Percentiles rank a stretch among this genome's conserved stretches.
Evolutionary conservation across 2,113 vertebrate species (phyloP).

Genomic region (Hypomesus transpacificus): DNA sequence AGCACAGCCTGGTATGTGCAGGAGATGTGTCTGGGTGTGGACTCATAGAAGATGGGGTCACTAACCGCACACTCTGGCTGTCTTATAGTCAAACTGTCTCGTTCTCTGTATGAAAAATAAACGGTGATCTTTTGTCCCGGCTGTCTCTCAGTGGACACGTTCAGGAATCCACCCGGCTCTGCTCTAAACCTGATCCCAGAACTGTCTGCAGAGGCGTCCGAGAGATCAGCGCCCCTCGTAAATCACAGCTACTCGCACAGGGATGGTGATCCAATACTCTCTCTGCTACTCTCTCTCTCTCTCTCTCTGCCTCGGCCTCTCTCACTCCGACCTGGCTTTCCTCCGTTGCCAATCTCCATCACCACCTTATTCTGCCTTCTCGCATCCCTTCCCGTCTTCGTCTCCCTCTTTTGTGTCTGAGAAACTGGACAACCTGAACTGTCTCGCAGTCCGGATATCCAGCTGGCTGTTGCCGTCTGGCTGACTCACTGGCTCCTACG

Average conservation of each 20-base stretch:
- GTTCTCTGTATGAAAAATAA: constrained; percentile 16
- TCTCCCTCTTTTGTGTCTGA: too few species aligned
- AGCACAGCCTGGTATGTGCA: background rate
- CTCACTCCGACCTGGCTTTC: background rate
- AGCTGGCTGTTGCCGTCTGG: too few species aligned
- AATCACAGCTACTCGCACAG: constrained; percentile 29
- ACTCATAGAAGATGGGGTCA: background rate
- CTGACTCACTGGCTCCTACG: too few species aligned
- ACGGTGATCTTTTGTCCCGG: constrained; percentile 43
- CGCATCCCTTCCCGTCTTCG: too few species aligned
- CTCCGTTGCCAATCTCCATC: too few species aligned
- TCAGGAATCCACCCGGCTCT: constrained; percentile 13
- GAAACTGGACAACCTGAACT: too few species aligned
- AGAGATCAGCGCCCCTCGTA: constrained; percentile 23
- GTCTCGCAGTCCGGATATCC: too few species aligned
- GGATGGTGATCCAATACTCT: constrained; percentile 25
- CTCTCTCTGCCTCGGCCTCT: background rate
- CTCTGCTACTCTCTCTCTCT: background rate
- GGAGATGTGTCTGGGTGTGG: background rate
- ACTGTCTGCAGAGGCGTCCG: constrained; percentile 37
- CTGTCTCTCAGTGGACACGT: constrained; percentile 34
- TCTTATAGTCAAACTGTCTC: background rate
- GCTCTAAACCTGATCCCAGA: constrained; percentile 40
- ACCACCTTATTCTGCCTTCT: too few species aligned
- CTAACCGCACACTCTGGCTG: too few species aligned